Evolutionary conservation across 92 coral and sea anemone species (phyloP), one percentile per base, ranked within the genome.

Genomic region (Virgularia gustaviana): DNA sequence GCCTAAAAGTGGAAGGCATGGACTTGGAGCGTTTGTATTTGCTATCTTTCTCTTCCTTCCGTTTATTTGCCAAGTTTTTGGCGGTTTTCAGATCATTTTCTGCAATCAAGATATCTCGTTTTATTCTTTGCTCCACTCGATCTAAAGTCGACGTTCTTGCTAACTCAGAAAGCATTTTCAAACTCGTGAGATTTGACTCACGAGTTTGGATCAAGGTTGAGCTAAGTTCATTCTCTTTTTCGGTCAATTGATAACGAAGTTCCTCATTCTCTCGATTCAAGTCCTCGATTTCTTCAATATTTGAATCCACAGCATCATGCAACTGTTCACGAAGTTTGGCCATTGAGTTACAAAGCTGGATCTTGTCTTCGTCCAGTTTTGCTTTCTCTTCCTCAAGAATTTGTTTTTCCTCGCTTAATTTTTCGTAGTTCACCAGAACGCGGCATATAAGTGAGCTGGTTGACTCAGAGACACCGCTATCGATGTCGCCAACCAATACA

Each of bases 221-320:
- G 15, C 56, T 74, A n/a, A 94, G 47, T 19, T 82, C 80, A 47
- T 60, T 78, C 35, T 86, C 76, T 38, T 89, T 79, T 19, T 73
- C 80, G 36, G 81, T 82, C 6, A 76, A 38, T 78, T 75, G 80
- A 4, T 22, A 49, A 54, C 86, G 85, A 12, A 94, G 77, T 45
- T 80, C 86, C 38, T 87, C 87, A 31, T 87, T 94, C 25, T 81
- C 78, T 0, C 57, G 76, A 36, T 87, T 89, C 70, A 94, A 43
- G 9, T 89, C 94, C 34, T 94, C 99, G 54, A 94, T 89, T 81
- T 94, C 99, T 32, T 94, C 99, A 13, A 94, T 82, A 39, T 88
- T 94, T 8, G 99, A 87, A 56, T 94, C 99, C 10, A 94, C 77
- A 30, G 96, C 90, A 32, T 94, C 99, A 63, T 86, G 90, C 36